Conservation (phyloP, 1,140 invertebrate genomes). For the Tigriopus japonicus region DNA sequence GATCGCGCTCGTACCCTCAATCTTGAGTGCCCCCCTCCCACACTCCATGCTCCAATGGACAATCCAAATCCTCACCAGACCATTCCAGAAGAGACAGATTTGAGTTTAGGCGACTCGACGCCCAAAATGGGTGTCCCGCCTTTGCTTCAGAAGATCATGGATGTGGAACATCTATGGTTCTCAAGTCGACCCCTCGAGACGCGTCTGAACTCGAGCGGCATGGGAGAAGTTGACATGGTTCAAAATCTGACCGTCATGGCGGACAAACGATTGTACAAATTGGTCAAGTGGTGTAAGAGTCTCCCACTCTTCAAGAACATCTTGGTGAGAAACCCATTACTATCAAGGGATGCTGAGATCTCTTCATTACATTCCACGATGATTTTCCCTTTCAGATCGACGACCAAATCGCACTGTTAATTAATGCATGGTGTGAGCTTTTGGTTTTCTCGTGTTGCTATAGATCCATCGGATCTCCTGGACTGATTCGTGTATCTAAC, state of each 20-base stretch:
- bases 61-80: neutral
- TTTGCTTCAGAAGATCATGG: conserved; percentile 63
- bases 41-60: neutral
- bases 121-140: conserved; percentile 1
- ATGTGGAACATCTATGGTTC: conserved; percentile 81
- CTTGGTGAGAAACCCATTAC: conserved; percentile 40
- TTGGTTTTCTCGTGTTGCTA: conserved; percentile 80
- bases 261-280: conserved; percentile 85
- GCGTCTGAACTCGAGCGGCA: neutral
- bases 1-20: neutral
- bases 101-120: neutral
- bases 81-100: neutral
- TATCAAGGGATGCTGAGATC: conserved; percentile 14
- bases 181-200: conserved; percentile 41
- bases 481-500: conserved; percentile 36
- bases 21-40: neutral
- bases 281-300: conserved; percentile 96
- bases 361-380: neutral
- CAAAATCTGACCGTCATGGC: conserved; percentile 61
- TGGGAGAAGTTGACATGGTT: neutral
- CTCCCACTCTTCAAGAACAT: conserved; percentile 90
- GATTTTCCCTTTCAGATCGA: conserved; percentile 45
- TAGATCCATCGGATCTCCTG: conserved; percentile 62
- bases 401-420: conserved; percentile 86
- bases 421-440: conserved; percentile 94